Conservation (phyloP, 2,113 vertebrate genomes). For the Hypocryptadius cinnamomeus region DNA sequence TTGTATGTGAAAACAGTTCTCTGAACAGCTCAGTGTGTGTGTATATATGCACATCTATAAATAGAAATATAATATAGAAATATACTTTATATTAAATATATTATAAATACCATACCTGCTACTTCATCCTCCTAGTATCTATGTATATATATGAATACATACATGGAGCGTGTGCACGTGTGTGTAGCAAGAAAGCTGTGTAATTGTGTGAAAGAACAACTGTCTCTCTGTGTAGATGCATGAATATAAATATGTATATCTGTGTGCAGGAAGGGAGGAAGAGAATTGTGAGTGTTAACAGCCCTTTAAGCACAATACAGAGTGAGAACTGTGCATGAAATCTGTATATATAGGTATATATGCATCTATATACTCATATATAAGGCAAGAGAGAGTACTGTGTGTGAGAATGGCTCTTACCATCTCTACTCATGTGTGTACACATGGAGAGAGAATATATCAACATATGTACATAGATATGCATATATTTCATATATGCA, state of each 20-base stretch:
- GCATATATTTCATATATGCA: neutral
- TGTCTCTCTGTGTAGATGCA: neutral
- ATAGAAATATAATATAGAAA: neutral
- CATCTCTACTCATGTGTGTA: neutral
- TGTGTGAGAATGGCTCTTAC: neutral
- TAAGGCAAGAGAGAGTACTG: neutral
- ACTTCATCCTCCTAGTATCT: neutral
- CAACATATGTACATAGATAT: neutral
- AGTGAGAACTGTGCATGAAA: neutral
- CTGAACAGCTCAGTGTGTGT: neutral
- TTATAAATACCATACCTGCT: neutral
- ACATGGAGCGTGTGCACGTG: rapidly evolving
- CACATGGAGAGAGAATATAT: neutral
- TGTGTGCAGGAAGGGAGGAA: neutral
- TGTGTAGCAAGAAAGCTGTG: neutral
- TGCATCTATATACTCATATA: neutral
- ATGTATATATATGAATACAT: neutral
- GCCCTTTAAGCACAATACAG: neutral
- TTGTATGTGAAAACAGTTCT: neutral
- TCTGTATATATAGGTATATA: neutral
- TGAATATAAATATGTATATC: neutral
- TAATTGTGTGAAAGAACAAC: neutral
- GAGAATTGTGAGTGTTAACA: neutral
- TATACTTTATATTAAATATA: neutral
- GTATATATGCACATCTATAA: neutral